A percentile compares a stretch with the other conserved stretches of the same genome.
Evolutionary conservation across 2,797 vertebrate species (phyloP).

Genomic region (Podargus strigoides): DNA sequence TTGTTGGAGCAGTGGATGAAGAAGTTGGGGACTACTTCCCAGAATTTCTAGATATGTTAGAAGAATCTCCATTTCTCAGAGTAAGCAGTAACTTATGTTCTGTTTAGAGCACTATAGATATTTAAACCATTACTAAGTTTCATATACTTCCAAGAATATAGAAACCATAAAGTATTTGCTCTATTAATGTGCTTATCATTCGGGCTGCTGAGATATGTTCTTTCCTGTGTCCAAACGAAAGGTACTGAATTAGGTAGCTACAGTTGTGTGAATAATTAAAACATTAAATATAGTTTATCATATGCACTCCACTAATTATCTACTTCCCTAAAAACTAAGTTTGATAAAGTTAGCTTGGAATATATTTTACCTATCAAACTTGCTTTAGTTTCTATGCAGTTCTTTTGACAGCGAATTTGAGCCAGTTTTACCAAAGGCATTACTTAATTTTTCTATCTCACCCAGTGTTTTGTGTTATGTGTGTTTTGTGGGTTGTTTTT

Average conservation of each 20-base stretch:
- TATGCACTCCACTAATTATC: not conserved
- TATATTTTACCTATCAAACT: not conserved
- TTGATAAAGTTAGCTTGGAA: not conserved
- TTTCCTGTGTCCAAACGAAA: not conserved
- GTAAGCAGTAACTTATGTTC: slow-evolving; percentile 68
- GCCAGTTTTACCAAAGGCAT: not conserved
- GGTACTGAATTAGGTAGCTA: not conserved
- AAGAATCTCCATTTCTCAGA: slow-evolving; percentile 97
- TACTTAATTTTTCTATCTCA: not conserved
- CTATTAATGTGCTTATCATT: not conserved
- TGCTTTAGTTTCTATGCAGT: not conserved
- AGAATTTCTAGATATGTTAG: slow-evolving; percentile 97
- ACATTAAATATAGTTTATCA: not conserved
- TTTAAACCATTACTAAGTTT: not conserved
- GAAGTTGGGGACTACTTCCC: slow-evolving; percentile 98
- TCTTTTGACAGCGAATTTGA: not conserved
- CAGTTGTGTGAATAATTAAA: not conserved
- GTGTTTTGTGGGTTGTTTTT: slow-evolving; percentile 50
- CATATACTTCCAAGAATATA: not conserved
- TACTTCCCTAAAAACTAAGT: not conserved
- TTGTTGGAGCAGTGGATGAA: slow-evolving; percentile 97
- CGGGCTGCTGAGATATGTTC: not conserved
- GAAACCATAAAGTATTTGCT: not conserved
- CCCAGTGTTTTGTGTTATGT: slow-evolving; percentile 38
- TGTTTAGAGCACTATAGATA: not conserved